Conservation (phyloP, 2,113 vertebrate species). For the Anas platyrhynchos region DNA sequence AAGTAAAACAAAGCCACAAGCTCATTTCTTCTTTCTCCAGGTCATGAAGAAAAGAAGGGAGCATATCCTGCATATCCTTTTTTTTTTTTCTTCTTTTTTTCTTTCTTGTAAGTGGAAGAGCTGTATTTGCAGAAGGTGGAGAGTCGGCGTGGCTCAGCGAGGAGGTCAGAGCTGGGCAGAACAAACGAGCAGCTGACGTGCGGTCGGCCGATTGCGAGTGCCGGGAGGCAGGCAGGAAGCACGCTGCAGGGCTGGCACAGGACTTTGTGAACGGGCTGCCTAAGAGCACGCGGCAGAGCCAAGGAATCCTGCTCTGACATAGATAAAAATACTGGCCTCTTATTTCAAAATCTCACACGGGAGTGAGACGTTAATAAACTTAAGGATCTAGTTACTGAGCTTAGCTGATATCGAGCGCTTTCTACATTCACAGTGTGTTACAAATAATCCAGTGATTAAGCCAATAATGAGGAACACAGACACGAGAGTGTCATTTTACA, state of each 20-base stretch:
- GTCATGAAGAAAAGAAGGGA: background rate
- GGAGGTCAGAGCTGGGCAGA: constrained; percentile 13
- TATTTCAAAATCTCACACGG: background rate
- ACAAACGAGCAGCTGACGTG: background rate
- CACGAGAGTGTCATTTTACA: background rate
- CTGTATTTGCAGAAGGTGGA: constrained; percentile 61
- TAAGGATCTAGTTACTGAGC: background rate
- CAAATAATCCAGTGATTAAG: background rate
- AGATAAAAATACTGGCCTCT: background rate
- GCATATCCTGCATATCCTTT: background rate
- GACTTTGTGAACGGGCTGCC: background rate
- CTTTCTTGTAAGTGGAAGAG: background rate
- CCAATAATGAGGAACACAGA: background rate
- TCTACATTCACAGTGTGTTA: background rate
- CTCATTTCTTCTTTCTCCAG: background rate
- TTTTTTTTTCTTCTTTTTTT: background rate
- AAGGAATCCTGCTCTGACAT: background rate
- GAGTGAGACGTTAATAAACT: background rate
- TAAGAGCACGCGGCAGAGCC: background rate
- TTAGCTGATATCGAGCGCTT: background rate
- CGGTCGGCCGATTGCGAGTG: background rate
- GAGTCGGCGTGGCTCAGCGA: constrained; percentile 11
- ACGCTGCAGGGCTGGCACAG: background rate
- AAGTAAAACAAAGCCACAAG: background rate
- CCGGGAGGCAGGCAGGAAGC: background rate